phyloP scores from a whole-genome alignment of 2,113 vertebrate genomes.

The Thamnophis sirtalis region DNA sequence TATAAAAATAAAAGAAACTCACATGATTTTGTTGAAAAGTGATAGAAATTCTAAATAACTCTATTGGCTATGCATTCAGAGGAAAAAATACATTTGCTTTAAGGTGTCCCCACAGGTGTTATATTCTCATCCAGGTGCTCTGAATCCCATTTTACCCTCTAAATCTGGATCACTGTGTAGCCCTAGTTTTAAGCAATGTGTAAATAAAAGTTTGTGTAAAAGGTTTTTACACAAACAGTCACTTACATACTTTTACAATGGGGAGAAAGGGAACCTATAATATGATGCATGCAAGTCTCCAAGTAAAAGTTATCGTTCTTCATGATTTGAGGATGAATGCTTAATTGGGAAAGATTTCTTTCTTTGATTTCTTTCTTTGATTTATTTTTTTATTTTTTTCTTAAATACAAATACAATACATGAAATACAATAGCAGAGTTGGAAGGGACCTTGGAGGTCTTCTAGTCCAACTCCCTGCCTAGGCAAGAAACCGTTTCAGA shows the following conservation, averaged over 20 bases:
- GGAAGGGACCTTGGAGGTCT: no score
- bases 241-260: background rate
- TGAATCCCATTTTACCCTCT: background rate
- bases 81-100: background rate
- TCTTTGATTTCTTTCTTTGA: background rate
- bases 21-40: background rate
- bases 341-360: background rate
- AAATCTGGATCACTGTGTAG: background rate
- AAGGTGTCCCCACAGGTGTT: background rate
- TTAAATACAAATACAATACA: no score
- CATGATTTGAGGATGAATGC: background rate
- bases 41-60: background rate
- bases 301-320: background rate
- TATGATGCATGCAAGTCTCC: background rate
- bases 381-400: background rate
- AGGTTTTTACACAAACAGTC: background rate
- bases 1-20: background rate
- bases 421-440: no score
- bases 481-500: no score
- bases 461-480: no score
- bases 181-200: background rate
- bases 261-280: background rate
- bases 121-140: background rate
- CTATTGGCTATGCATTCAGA: background rate
- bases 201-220: background rate